Evolutionary conservation across 1,140 invertebrate genomes (phyloP).

Genomic region (Drosophila biarmipes): DNA sequence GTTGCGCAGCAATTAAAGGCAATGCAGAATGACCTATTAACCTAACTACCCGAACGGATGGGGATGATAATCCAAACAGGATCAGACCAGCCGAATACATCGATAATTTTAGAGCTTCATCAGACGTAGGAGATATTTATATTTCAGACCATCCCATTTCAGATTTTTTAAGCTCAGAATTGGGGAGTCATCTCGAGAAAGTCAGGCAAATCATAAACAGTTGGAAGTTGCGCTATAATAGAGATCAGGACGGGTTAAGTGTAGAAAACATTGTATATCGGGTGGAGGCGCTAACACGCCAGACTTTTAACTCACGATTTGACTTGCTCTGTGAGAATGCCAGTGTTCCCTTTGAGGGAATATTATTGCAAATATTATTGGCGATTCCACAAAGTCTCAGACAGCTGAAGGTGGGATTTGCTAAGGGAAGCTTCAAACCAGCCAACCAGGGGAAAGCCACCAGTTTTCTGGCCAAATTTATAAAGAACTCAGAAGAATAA

Average conservation of each 20-base stretch:
- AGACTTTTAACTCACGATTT: not conserved
- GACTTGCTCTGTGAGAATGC: not conserved
- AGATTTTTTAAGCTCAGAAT: not conserved
- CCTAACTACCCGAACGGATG: not conserved
- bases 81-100: no score
- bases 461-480: no score
- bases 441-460: no score
- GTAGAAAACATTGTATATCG: not conserved
- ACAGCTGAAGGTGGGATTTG: not conserved
- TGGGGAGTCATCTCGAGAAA: not conserved
- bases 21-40: no score
- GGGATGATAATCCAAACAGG: not conserved
- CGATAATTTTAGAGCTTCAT: not conserved
- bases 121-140: not conserved
- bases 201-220: not conserved
- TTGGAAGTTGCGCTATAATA: not conserved
- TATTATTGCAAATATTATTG: not conserved
- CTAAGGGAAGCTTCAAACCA: no score
- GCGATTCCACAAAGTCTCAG: not conserved
- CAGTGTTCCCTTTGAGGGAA: not conserved
- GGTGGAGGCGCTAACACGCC: not conserved
- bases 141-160: no score
- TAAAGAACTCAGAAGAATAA: no score
- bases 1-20: not conserved
- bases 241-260: not conserved